Evolutionary conservation across 2,888 invertebrate genomes (phyloP), one percentile per base, ranked within the genome.

Genomic region (Macaria liturata): DNA sequence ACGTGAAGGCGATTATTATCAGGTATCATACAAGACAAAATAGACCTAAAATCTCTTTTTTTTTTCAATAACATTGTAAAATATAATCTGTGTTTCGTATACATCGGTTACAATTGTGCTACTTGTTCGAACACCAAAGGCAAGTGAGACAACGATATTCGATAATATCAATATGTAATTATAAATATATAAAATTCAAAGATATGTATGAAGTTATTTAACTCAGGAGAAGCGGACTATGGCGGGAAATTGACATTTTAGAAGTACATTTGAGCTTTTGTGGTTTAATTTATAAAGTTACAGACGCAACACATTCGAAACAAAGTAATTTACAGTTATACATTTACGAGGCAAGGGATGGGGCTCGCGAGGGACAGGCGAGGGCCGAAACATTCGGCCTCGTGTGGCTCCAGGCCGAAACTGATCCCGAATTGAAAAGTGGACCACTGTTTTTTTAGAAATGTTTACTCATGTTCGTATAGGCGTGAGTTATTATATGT

Each of bases 61-160:
- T 84, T 42, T 42, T 81, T 87, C 75, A 61, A 67, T 74, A 91
- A 91, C 91, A 89, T 86, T 87, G 87, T 91, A 91, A 88, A 91
- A 91, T 91, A 91, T 88, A 80, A 86, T 86, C 82, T 81, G 81
- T 84, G 78, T 75, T 91, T 60, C 91, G 91, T 91, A 91, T 91
- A 91, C 91, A 89, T 91, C 80, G 89, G 90, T 91, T 91, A 87
- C 91, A 89, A 87, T 91, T 89, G 91, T 91, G 91, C 91, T 91
- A 89, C 83, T 76, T 76, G 82, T 84, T 72, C 85, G 85, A 90
- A 91, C 91, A 91, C 90, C 86, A 91, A n/a, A 91, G 92, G 91
- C 91, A 88, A 86, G 87, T 60, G 88, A 88, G 88, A 78, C 68
- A 69, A 86, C 84, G 59, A 83, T 83, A 88, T 86, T 71, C 70